A percentile compares a stretch with the other conserved stretches of the same genome.
These are phyloP conservation scores for Drosophila melanica DNA, from an alignment of 1,140 invertebrate genomes.

Conservation along the genomic window DNA sequence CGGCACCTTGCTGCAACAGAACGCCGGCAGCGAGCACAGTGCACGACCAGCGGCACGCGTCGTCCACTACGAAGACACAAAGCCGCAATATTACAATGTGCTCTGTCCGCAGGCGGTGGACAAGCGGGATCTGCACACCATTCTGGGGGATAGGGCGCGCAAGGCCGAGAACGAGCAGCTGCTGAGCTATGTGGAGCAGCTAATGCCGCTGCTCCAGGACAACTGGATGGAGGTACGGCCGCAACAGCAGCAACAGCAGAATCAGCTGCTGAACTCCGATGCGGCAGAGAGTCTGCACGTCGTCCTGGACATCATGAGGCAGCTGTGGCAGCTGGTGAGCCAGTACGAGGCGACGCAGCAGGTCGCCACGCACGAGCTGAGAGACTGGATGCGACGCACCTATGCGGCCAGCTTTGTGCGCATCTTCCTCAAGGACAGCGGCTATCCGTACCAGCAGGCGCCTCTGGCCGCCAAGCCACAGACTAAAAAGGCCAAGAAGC, in stretches of 20 bases:
- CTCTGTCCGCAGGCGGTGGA: constrained; percentile 22
- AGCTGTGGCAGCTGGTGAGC: constrained; percentile 85
- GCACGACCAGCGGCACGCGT: constrained; percentile 4
- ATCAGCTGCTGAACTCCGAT: constrained; percentile 85
- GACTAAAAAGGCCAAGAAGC: constrained; percentile 12
- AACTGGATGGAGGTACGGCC: constrained; percentile 90
- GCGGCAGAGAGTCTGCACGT: constrained; percentile 86
- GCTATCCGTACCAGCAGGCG: constrained; percentile 63
- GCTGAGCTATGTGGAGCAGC: constrained; percentile 86
- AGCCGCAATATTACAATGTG: constrained; percentile 58
- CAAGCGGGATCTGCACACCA: constrained; percentile 19
- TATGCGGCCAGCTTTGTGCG: constrained; percentile 85
- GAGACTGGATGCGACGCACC: constrained; percentile 85
- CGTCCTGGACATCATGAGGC: constrained; percentile 85
- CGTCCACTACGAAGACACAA: constrained; percentile 42
- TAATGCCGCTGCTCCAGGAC: constrained; percentile 89
- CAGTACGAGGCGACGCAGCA: constrained; percentile 74
- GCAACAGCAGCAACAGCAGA: constrained; percentile 63
- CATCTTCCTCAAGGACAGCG: constrained; percentile 83
- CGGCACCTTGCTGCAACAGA: constrained; percentile 79
- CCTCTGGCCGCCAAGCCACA: background rate
- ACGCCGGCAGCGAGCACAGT: constrained; percentile 17
- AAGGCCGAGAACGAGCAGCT: constrained; percentile 46
- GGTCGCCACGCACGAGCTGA: constrained; percentile 72
- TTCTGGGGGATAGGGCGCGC: constrained; percentile 39